Percentiles rank a stretch among this genome's conserved stretches.
Conservation (phyloP, 2,113 vertebrate species). For the Platichthys flesus region DNA sequence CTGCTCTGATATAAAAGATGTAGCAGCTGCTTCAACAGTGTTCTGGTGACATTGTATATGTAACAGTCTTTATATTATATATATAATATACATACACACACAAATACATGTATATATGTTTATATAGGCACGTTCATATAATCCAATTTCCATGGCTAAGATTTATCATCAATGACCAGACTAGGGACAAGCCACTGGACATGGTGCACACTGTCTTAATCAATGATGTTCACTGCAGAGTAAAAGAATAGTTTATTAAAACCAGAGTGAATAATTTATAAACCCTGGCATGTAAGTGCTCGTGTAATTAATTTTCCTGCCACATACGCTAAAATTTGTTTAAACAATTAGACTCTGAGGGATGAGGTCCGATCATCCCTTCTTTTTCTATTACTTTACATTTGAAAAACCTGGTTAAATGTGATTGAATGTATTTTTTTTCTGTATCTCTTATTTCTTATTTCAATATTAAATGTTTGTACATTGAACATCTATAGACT, state of each 20-base stretch:
- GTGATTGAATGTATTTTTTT: neutral
- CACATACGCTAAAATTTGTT: neutral
- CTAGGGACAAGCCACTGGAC: neutral
- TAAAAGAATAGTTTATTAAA: constrained; percentile 26
- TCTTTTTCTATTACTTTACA: neutral
- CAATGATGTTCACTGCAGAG: neutral
- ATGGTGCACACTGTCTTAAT: constrained; percentile 6
- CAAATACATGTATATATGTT: too few species aligned
- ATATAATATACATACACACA: too few species aligned
- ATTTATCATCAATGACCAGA: too few species aligned
- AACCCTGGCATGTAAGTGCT: neutral
- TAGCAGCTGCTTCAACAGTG: neutral
- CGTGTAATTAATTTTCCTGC: constrained; percentile 5
- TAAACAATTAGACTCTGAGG: neutral
- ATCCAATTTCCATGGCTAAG: too few species aligned
- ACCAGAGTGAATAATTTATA: constrained; percentile 32
- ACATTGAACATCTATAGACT: neutral
- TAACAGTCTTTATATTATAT: too few species aligned
- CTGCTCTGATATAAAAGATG: neutral
- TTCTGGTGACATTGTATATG: neutral
- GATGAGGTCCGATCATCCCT: neutral
- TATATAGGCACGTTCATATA: neutral
- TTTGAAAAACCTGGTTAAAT: neutral
- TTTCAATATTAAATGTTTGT: neutral
- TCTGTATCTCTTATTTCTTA: neutral